phyloP scores from a whole-genome alignment of 1,140 invertebrate genomes.

The Aphelenchoides avenae region DNA sequence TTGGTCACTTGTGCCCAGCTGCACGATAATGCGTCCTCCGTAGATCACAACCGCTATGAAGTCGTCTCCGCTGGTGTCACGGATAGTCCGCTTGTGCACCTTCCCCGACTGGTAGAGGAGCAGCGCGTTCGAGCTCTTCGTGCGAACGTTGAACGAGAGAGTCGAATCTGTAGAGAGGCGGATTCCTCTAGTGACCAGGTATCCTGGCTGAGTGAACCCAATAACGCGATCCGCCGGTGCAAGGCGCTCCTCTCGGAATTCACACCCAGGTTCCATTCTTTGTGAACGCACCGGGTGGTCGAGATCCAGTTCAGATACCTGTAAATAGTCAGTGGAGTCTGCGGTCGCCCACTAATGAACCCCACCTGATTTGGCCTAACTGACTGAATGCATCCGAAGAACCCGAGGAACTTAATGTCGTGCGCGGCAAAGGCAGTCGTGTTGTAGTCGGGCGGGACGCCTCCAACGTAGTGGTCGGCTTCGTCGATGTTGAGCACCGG shows the following conservation, averaged over 20 bases:
- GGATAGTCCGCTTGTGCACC: background rate
- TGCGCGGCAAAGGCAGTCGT: conserved; percentile 26
- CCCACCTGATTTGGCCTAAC: conserved; percentile 50
- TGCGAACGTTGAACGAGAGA: conserved; percentile 53
- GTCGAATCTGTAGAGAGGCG: conserved; percentile 21
- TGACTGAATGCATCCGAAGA: conserved; percentile 57
- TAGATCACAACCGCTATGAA: conserved; percentile 55
- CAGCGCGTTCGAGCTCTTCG: conserved; percentile 50
- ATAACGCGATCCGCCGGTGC: conserved; percentile 40
- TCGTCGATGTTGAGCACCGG: conserved; percentile 45
- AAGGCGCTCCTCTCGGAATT: conserved; percentile 41
- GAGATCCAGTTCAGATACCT: conserved; percentile 52
- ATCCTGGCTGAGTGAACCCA: conserved; percentile 49
- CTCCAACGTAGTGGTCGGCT: conserved; percentile 53
- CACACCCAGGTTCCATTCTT: conserved; percentile 46
- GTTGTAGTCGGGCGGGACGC: conserved; percentile 49
- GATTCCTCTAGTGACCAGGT: conserved; percentile 32
- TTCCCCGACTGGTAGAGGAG: conserved; percentile 51
- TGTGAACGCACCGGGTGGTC: conserved; percentile 53
- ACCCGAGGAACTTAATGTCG: conserved; percentile 51
- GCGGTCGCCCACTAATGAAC: background rate
- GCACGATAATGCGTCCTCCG: conserved; percentile 47
- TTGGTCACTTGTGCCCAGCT: conserved; percentile 49
- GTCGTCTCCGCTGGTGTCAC: conserved; percentile 3
- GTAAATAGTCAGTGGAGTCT: conserved; percentile 1